phyloP scores from a whole-genome alignment of 2,113 vertebrate genomes.

The Thinocorus orbignyianus region DNA sequence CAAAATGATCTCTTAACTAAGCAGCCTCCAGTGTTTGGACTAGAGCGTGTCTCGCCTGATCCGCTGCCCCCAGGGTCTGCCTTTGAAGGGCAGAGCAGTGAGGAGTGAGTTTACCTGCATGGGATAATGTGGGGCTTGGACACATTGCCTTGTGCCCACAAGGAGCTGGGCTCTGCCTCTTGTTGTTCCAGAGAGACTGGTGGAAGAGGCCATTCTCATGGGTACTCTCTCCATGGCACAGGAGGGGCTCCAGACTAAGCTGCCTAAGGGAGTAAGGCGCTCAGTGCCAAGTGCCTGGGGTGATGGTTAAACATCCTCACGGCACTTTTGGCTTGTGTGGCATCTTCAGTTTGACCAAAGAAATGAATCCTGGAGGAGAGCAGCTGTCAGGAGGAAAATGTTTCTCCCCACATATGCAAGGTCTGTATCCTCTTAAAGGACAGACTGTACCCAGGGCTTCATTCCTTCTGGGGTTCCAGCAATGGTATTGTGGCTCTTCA shows the following conservation, averaged over 20 bases:
- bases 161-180: not conserved
- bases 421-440: not conserved
- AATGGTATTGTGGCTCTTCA: accelerated
- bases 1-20: not conserved
- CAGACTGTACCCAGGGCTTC: not conserved
- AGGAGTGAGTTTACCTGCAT: not conserved
- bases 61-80: not conserved
- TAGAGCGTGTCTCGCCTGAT: not conserved
- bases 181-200: not conserved
- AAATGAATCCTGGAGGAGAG: not conserved
- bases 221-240: accelerated
- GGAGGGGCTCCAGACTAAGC: not conserved
- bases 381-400: not conserved
- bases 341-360: not conserved
- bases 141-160: accelerated
- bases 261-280: accelerated
- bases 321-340: not conserved
- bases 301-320: accelerated
- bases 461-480: not conserved
- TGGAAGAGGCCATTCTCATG: not conserved
- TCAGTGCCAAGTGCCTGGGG: accelerated
- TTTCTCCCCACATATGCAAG: accelerated
- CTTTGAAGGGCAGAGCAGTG: not conserved
- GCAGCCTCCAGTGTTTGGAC: not conserved
- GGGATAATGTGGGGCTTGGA: not conserved